These are phyloP conservation scores for Pseudolycoriella hygida DNA, from an alignment of 2,888 invertebrate genomes.

Conservation along the genomic window DNA sequence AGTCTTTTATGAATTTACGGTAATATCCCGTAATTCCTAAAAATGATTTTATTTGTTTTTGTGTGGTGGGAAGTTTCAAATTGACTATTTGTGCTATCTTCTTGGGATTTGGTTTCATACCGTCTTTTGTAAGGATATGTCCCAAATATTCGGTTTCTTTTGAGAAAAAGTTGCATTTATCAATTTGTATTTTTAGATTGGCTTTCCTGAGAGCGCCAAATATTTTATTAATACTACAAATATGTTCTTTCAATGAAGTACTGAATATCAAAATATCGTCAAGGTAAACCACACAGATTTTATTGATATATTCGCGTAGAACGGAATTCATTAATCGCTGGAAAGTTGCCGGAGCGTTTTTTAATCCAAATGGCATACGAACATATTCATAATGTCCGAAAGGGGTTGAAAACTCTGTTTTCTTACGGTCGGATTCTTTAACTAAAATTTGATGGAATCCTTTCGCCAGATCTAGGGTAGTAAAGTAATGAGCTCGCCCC, in stretches of 20 bases:
- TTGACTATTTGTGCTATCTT: slow-evolving; percentile 16
- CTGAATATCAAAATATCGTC: slow-evolving; percentile 19
- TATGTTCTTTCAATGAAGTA: slow-evolving; percentile 16
- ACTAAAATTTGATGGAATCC: slow-evolving; percentile 20
- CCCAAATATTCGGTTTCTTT: slow-evolving; percentile 18
- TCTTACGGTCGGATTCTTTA: slow-evolving; percentile 10
- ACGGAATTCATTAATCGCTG: slow-evolving; percentile 13
- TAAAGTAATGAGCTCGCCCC: slow-evolving; percentile 15
- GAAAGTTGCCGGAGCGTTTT: slow-evolving; percentile 10
- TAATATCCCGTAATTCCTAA: slow-evolving; percentile 14
- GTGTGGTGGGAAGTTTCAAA: slow-evolving; percentile 13
- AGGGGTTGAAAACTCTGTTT: slow-evolving; percentile 12
- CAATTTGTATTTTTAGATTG: slow-evolving; percentile 15
- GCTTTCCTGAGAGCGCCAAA: slow-evolving; percentile 12
- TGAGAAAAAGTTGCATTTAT: slow-evolving; percentile 15
- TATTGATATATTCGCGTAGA: slow-evolving; percentile 12
- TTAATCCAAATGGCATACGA: slow-evolving; percentile 9
- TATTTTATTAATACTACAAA: slow-evolving; percentile 11
- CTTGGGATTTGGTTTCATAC: slow-evolving; percentile 18
- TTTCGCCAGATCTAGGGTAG: slow-evolving; percentile 15
- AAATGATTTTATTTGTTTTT: slow-evolving; percentile 16
- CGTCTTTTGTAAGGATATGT: slow-evolving; percentile 18
- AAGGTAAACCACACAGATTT: slow-evolving; percentile 17
- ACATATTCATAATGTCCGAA: slow-evolving; percentile 12
- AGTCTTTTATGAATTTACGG: slow-evolving; percentile 11